Conservation (phyloP, 2,113 vertebrate species). For the Turdus rufiventris region DNA sequence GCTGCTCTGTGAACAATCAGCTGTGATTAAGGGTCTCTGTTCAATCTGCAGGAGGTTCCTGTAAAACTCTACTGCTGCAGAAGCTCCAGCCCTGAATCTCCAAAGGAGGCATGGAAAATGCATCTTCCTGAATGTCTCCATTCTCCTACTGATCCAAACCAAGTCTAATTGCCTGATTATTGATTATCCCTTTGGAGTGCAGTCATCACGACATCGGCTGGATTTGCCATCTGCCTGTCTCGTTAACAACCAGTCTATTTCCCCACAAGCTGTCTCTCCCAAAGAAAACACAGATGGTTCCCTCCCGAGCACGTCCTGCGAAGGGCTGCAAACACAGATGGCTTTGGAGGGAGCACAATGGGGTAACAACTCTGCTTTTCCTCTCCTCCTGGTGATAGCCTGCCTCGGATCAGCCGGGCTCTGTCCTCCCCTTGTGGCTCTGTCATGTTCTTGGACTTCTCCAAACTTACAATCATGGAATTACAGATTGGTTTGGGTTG, state of each 20-base stretch:
- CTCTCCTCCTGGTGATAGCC: neutral
- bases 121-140: neutral
- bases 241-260: neutral
- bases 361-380: neutral
- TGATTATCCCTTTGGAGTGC: constrained; percentile 40
- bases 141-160: neutral
- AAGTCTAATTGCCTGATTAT: constrained; percentile 46
- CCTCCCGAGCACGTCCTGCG: neutral
- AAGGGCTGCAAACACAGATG: constrained; percentile 35
- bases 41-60: neutral
- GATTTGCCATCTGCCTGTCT: constrained; percentile 49
- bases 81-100: neutral
- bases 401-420: neutral
- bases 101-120: neutral
- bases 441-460: neutral
- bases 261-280: constrained; percentile 25
- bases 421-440: neutral
- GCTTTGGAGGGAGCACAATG: neutral
- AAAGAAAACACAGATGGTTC: constrained; percentile 44
- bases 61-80: neutral
- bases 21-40: neutral
- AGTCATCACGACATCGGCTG: neutral
- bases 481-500: neutral
- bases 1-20: neutral
- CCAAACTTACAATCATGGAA: too few species aligned